Conservation (phyloP, 2,797 vertebrate species). For the Schizothorax lantsangensis region DNA sequence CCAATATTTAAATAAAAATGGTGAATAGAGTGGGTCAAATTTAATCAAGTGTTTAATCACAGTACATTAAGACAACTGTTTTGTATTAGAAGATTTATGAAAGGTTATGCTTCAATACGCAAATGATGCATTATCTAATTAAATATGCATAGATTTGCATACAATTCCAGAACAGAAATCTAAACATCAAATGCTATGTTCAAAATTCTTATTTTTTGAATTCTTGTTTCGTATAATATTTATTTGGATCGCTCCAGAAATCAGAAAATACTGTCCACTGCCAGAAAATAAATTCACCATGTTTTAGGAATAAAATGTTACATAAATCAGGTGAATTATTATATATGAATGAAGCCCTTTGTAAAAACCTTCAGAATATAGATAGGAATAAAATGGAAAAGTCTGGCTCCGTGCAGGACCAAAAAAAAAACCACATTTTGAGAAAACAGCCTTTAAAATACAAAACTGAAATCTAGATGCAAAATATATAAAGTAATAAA, state of each 20-base stretch:
- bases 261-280: not conserved
- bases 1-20: not conserved
- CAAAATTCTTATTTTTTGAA: not conserved
- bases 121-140: not conserved
- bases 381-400: not conserved
- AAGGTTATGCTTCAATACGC: not conserved
- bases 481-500: not conserved
- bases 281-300: not conserved
- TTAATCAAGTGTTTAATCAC: not conserved
- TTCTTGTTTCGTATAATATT: too few relatives aligned
- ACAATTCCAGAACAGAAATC: not conserved
- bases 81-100: not conserved
- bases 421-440: not conserved
- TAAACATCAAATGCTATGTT: not conserved
- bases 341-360: not conserved
- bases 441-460: not conserved
- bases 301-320: not conserved
- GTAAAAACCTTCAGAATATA: not conserved
- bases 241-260: not conserved
- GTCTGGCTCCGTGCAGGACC: not conserved
- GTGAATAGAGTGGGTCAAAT: not conserved
- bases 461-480: not conserved
- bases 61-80: not conserved
- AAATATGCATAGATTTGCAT: not conserved
- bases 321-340: not conserved